These are phyloP conservation scores for Diuraphis noxia DNA, from an alignment of 1,140 invertebrate species.

Conservation along the genomic window DNA sequence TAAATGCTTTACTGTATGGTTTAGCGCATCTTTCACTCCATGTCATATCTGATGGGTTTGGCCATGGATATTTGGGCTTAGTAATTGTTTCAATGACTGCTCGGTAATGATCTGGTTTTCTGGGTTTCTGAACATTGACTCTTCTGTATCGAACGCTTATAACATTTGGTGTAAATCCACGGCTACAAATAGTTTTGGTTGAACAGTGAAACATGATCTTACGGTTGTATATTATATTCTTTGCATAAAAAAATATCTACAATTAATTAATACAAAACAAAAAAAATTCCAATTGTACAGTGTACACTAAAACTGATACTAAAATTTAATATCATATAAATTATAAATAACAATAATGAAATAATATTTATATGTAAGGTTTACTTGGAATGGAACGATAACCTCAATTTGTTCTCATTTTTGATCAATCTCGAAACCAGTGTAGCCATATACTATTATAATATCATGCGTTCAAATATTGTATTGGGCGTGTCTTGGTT, in stretches of 20 bases:
- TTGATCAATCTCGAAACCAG: neutral
- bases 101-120: slow-evolving; percentile 68
- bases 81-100: slow-evolving; percentile 67
- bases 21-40: slow-evolving; percentile 48
- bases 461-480: neutral
- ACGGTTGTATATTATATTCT: neutral
- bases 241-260: neutral
- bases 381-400: neutral
- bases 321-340: neutral
- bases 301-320: neutral
- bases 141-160: slow-evolving; percentile 45
- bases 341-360: too few species aligned
- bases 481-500: neutral
- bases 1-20: neutral
- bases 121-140: slow-evolving; percentile 73
- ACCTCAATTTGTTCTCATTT: slow-evolving; percentile 7
- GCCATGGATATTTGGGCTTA: slow-evolving; percentile 64
- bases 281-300: neutral
- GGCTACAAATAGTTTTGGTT: slow-evolving; percentile 28
- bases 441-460: slow-evolving; percentile 11
- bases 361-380: neutral
- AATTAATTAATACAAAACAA: neutral
- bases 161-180: slow-evolving; percentile 26
- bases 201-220: slow-evolving; percentile 42
- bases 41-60: neutral